A percentile compares a stretch with the other conserved stretches of the same genome.
phyloP scores from a whole-genome alignment of 2,113 vertebrate species.

The Nerophis lumbriciformis region DNA sequence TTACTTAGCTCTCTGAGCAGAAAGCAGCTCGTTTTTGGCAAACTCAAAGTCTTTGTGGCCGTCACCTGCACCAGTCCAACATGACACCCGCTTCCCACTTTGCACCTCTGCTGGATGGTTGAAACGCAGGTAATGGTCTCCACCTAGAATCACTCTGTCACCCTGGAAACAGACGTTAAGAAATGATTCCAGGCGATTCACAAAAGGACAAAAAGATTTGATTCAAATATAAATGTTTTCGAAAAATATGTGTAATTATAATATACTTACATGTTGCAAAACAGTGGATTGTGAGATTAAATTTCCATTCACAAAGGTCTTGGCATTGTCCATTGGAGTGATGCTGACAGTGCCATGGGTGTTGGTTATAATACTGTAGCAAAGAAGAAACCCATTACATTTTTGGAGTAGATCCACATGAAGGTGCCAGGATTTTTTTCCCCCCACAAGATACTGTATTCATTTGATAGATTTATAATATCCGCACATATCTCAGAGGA shows the following conservation, averaged over 20 bases:
- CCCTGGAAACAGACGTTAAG: slow-evolving; percentile 67
- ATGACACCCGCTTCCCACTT: slow-evolving; percentile 68
- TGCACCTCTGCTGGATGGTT: slow-evolving; percentile 90
- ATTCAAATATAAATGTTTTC: neutral
- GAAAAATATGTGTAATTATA: neutral
- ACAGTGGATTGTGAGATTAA: slow-evolving; percentile 74
- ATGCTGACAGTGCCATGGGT: slow-evolving; percentile 75
- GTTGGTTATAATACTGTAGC: slow-evolving; percentile 80
- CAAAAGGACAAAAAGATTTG: neutral
- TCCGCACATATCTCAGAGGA: too few species aligned
- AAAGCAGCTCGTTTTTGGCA: slow-evolving; percentile 89
- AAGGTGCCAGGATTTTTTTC: neutral
- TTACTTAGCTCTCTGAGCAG: slow-evolving; percentile 83
- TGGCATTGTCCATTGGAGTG: slow-evolving; percentile 77
- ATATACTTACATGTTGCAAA: slow-evolving; percentile 83
- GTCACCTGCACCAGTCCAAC: slow-evolving; percentile 63
- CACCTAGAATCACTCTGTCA: slow-evolving; percentile 90
- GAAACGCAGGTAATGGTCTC: slow-evolving; percentile 95
- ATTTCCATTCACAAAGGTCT: slow-evolving; percentile 87
- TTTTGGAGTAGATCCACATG: neutral
- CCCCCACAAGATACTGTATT: neutral
- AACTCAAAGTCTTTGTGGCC: slow-evolving; percentile 91
- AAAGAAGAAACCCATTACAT: neutral
- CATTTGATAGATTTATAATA: neutral
- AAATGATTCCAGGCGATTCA: neutral